These are phyloP conservation scores for Cloeon dipterum DNA, from an alignment of 2,888 invertebrate genomes.

Conservation along the genomic window DNA sequence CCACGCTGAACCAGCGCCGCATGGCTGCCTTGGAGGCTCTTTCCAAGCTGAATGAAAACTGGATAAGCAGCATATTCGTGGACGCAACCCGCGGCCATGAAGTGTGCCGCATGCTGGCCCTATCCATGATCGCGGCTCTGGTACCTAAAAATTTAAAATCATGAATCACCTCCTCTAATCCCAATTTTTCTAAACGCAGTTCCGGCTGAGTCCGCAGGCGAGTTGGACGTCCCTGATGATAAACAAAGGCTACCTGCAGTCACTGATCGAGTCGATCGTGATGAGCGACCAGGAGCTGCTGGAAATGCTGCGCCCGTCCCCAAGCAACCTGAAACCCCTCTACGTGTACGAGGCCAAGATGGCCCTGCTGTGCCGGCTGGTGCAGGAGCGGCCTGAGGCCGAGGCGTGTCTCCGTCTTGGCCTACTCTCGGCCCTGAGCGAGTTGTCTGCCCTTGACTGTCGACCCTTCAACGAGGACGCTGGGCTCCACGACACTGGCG, in stretches of 20 bases:
- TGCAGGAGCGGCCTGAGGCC: slow-evolving; percentile 13
- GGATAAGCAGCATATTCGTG: slow-evolving; percentile 59
- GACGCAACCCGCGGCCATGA: slow-evolving; percentile 78
- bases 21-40: not conserved
- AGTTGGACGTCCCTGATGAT: not conserved
- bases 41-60: slow-evolving; percentile 49
- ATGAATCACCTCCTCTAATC: not conserved
- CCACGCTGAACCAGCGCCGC: not conserved
- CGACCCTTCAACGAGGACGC: slow-evolving; percentile 34
- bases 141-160: not conserved
- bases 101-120: slow-evolving; percentile 28
- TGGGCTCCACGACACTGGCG: slow-evolving; percentile 12
- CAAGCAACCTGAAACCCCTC: slow-evolving; percentile 39
- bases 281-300: slow-evolving; percentile 47
- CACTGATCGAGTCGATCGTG: slow-evolving; percentile 55
- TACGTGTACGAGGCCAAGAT: slow-evolving; percentile 78
- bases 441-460: slow-evolving; percentile 29
- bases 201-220: not conserved
- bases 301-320: slow-evolving; percentile 34
- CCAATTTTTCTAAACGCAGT: no score
- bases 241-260: slow-evolving; percentile 41
- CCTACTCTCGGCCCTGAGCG: slow-evolving; percentile 36
- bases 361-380: slow-evolving; percentile 48
- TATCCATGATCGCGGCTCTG: not conserved
- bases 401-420: slow-evolving; percentile 25